phyloP scores from a whole-genome alignment of 2,113 vertebrate genomes.

The Nerophis lumbriciformis region DNA sequence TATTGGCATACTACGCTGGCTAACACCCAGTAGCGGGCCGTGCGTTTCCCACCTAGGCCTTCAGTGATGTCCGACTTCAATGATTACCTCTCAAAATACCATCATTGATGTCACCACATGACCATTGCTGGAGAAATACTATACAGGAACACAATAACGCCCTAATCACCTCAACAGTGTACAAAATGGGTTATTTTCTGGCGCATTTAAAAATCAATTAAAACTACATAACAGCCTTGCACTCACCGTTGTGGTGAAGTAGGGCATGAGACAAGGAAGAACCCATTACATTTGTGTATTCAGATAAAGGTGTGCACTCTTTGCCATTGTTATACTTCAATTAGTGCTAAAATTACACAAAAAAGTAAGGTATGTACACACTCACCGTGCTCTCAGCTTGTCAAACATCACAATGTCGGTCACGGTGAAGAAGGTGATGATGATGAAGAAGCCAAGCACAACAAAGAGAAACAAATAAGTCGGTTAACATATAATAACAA shows the following conservation, averaged over 20 bases:
- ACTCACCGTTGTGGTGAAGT: neutral
- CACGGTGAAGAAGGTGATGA: slow-evolving; percentile 28
- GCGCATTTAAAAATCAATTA: too few species aligned
- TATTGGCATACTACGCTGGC: too few species aligned
- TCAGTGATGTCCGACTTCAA: too few species aligned
- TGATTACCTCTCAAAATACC: too few species aligned
- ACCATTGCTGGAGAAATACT: too few species aligned
- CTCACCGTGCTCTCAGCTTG: slow-evolving; percentile 86
- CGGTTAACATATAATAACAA: slow-evolving; percentile 59
- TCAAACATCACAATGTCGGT: slow-evolving; percentile 28
- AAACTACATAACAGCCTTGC: neutral
- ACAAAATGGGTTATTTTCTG: too few species aligned
- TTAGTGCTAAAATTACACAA: slow-evolving; percentile 5
- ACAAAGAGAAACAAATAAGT: slow-evolving; percentile 59
- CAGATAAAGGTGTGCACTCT: neutral
- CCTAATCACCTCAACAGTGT: too few species aligned
- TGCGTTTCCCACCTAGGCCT: too few species aligned
- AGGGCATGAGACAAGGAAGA: neutral
- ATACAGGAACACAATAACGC: too few species aligned
- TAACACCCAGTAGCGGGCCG: too few species aligned
- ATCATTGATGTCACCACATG: too few species aligned
- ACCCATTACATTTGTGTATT: neutral
- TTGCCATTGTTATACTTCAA: slow-evolving; percentile 4
- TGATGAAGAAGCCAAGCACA: slow-evolving; percentile 36
- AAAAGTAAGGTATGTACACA: slow-evolving; percentile 32